Base-by-base conservation (phyloP, 1,140 invertebrate species). In the Rhagoletis pomonella region DNA sequence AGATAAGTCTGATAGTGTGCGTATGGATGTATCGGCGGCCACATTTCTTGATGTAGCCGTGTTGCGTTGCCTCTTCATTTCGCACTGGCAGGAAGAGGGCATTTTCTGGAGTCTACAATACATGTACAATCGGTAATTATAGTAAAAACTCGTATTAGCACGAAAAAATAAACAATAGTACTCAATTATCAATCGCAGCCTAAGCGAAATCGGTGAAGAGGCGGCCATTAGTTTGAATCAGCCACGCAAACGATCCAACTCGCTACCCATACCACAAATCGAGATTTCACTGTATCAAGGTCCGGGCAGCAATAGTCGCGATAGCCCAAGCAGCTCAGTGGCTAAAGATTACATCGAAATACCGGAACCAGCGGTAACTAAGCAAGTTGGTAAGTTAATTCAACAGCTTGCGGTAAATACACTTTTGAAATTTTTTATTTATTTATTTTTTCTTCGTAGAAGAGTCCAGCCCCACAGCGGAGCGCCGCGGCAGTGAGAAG, bases 1-100 rank as follows among this genome's bases (percentile, higher is more conserved):
- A 44, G 93, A 92, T 9, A 91, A 90, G 73, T 92, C 91, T 12
- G 91, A 93, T 12, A 91, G 90, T 58, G 85, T 89, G 14, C 91
- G 90, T 69, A 91, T 93, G 42, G 96, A 98, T 93, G 94, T 97
- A 3, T 95, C 96, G n/a, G 95, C 97, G 42, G 98, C 99, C 1
- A 99, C 98, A 59, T 99, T 98, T 92, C 93, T 99, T 44, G 99
- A 99, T 93, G 97, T 99, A 12, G 97, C 98, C 14, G 98, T 99
- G 5, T 92, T 99, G 42, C 95, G 98, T 85, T 99, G 98, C 93
- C 95, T 99, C n/a, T 99, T 99, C 93, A 97, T 99, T 88, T 95
- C 97, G 0, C 98, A 99, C 91, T 99, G 99, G 99, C 96, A 97
- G 90, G 98, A 99, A 93, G 98, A 99, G 93, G 99, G 99, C 1